Conservation (phyloP, 2,797 vertebrate genomes). For the Oryzias sinensis region DNA sequence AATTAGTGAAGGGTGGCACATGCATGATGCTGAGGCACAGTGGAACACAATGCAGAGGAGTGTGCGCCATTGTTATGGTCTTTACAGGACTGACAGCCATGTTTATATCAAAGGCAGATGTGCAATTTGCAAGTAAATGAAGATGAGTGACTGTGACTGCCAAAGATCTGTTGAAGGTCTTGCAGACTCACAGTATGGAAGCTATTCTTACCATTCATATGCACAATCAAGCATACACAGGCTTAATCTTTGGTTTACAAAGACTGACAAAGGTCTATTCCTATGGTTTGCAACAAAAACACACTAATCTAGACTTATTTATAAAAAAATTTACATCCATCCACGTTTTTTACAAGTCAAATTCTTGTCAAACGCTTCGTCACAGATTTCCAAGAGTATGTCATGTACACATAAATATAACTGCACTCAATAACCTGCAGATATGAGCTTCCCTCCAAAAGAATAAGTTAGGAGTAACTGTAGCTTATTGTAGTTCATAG, state of each 20-base stretch:
- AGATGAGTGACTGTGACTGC: conserved; percentile 40
- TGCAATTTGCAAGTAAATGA: conserved; percentile 38
- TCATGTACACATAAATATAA: too few species aligned
- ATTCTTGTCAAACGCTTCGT: too few species aligned
- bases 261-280: conserved; percentile 38
- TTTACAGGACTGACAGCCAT: conserved; percentile 68
- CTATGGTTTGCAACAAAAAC: conserved; percentile 13
- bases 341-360: neutral
- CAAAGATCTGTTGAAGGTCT: conserved; percentile 32
- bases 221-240: conserved; percentile 16
- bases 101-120: conserved; percentile 63
- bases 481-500: too few species aligned
- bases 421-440: too few species aligned
- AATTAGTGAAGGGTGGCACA: conserved; percentile 77
- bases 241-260: conserved; percentile 19
- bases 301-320: conserved; percentile 30
- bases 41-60: conserved; percentile 75
- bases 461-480: too few species aligned
- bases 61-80: conserved; percentile 63
- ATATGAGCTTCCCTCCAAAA: too few species aligned
- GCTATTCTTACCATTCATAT: conserved; percentile 16
- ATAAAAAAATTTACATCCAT: conserved; percentile 5
- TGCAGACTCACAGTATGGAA: conserved; percentile 40
- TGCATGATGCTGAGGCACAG: conserved; percentile 65
- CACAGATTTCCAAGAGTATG: too few species aligned